Evolutionary conservation across 2,888 invertebrate genomes (phyloP), one percentile per base, ranked within the genome.

Genomic region (Crematogaster levior): DNA sequence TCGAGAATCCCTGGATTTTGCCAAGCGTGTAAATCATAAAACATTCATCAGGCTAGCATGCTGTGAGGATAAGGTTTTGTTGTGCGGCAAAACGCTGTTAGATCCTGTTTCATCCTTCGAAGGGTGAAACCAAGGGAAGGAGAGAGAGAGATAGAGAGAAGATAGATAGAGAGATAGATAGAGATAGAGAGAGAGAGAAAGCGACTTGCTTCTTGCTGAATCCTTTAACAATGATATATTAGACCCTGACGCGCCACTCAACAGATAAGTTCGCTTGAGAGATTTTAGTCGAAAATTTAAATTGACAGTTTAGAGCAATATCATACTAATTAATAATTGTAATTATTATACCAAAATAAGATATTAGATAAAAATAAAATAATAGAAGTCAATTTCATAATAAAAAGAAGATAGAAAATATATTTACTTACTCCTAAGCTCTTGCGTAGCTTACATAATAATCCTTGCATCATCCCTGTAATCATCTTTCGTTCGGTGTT

Each of bases 11-110:
- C 48, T 24, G 37, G n/a, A 37, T 75, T 74, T 65, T 24, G 66
- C 75, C 66, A 51, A 75, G 75, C 51, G 66, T 75, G 27, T 75
- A 75, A 75, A 65, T 75, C 51, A 75, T 75, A 65, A 75, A 75
- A 75, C 66, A 75, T 75, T 75, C 74, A 75, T 75, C 66, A 51
- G 18, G 24, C 48, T 75, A 48, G 37, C n/a, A 24, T 27, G 74
- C 34, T 48, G 74, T 65, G 48, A 74, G 56, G 56, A 56, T 37
- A 48, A 34, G 37, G 65, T 75, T 75, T 75, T 75, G 48, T 27
- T 51, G 37, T 4, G 40, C 24, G n/a, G 65, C 65, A 51, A 63
- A 65, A 60, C 10, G 46, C n/a, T 24, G 48, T 65, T 73, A 24
- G 48, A 73, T 75, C 48, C 74, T 63, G 48, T 75, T 75, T 51